A percentile compares a stretch with the other conserved stretches of the same genome.
Evolutionary conservation across 2,113 vertebrate species (phyloP).

Genomic region (Pollimyrus isidori): DNA sequence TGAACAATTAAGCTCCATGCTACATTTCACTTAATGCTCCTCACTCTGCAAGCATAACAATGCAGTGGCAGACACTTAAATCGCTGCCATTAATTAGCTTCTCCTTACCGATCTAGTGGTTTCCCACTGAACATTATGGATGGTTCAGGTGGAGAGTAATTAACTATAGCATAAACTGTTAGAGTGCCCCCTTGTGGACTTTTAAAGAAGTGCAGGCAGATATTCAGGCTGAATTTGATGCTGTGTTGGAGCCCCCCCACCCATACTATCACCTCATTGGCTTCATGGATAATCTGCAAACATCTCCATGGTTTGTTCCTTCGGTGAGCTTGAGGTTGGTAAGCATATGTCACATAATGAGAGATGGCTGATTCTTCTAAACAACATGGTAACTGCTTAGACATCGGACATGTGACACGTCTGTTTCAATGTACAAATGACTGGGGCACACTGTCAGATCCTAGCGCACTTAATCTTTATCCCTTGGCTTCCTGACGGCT

Average conservation of each 20-base stretch:
- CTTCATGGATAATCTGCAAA: not conserved
- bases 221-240: not conserved
- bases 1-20: conserved; percentile 61
- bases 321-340: not conserved
- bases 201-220: not conserved
- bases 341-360: not conserved
- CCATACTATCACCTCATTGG: not conserved
- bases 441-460: not conserved
- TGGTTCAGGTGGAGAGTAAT: conserved; percentile 35
- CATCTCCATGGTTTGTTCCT: not conserved
- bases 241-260: not conserved
- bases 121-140: conserved; percentile 43
- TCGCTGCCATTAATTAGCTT: conserved; percentile 59
- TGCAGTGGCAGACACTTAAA: conserved; percentile 34
- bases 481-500: not conserved
- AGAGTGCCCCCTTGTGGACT: not conserved
- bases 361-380: not conserved
- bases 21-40: conserved; percentile 55
- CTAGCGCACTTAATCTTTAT: not conserved
- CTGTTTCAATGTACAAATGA: not conserved
- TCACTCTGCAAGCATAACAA: conserved; percentile 56
- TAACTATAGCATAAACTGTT: conserved; percentile 21
- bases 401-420: not conserved
- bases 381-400: not conserved
- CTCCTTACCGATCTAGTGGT: conserved; percentile 47